A percentile compares a stretch with the other conserved stretches of the same genome.
Evolutionary conservation across 2,888 invertebrate genomes (phyloP).

Genomic region (Phyto melanocephala): DNA sequence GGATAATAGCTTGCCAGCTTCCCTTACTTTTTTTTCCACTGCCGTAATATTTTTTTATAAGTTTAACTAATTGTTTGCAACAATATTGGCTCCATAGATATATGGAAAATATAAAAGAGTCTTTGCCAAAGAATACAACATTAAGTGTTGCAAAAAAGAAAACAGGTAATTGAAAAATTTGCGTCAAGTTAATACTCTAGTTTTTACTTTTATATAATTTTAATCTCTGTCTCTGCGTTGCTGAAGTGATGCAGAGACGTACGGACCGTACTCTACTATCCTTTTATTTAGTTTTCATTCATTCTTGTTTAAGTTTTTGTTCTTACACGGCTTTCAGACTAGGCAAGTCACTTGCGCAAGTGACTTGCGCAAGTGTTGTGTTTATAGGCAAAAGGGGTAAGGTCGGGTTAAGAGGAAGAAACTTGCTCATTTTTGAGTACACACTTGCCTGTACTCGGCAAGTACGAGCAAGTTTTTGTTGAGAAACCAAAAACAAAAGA

Average conservation of each 20-base stretch:
- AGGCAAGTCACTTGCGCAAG: too few species aligned
- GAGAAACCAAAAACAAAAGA: too few species aligned
- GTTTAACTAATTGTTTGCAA: constrained; percentile 49
- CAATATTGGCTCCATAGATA: not conserved
- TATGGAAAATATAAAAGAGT: constrained; percentile 17
- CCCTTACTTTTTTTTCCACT: not conserved
- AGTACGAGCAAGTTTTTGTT: too few species aligned
- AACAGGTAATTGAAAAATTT: constrained; percentile 62
- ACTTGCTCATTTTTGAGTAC: too few species aligned
- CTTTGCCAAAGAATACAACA: not conserved
- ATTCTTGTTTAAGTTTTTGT: not conserved
- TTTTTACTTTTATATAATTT: constrained; percentile 35
- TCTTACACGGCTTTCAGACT: too few species aligned
- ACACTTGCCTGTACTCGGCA: too few species aligned
- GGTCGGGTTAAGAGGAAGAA: too few species aligned
- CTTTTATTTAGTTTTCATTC: constrained; percentile 45
- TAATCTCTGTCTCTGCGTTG: not conserved
- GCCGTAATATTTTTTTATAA: constrained; percentile 11
- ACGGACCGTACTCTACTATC: constrained; percentile 8
- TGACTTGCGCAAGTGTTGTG: too few species aligned
- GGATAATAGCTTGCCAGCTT: not conserved
- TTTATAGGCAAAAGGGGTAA: too few species aligned
- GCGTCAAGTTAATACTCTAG: constrained; percentile 44
- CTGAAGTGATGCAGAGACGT: constrained; percentile 1
- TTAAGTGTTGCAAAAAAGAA: constrained; percentile 16